Base-by-base conservation (phyloP, 1,140 invertebrate species). In the Planococcus citri region DNA sequence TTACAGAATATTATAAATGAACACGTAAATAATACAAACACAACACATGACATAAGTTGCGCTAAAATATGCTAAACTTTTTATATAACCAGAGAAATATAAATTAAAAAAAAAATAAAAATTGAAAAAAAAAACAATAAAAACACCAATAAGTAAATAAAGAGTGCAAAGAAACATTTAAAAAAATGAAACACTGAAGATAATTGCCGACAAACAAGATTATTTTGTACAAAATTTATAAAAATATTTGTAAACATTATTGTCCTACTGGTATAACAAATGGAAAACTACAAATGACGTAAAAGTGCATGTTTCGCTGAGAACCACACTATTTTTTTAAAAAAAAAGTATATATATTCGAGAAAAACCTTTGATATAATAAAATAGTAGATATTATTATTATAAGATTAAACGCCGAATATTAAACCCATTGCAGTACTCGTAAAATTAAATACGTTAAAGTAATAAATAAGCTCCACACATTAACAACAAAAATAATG, bases 11-110 rank as follows among this genome's bases (percentile, higher is more conserved):
- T 64, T 64, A 25, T 64, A 64, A 64, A 64, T 64, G 60, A 64
- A 64, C 60, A 64, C 60, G 60, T 64, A 64, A 64, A 64, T 64
- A 64, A 64, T 64, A 64, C 60, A 64, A 64, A 64, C 60, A 64
- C 60, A 64, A 64, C 60, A 64, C 60, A 64, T 64, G 60, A 64
- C 9, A 64, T 64, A 64, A 64, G 60, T 64, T 64, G 60, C 60
- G 60, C 60, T 27, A 64, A 24, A 58, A 22, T 58, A 58, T 58
- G 51, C 60, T 64, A 64, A 64, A 22, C 17, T 20, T 58, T n/a
- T n/a, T n/a, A n/a, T n/a, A n/a, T 51, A 51, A 17, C 41, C 41
- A 51, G n/a, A n/a, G 33, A 8, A 37, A 51, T 6, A 64, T 64
- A 64, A 64, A 64, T 25, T 2, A 25, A 64, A 64, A 25, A 64